Conservation (phyloP, 2,797 vertebrate species). For the Fistularia tabacaria region DNA sequence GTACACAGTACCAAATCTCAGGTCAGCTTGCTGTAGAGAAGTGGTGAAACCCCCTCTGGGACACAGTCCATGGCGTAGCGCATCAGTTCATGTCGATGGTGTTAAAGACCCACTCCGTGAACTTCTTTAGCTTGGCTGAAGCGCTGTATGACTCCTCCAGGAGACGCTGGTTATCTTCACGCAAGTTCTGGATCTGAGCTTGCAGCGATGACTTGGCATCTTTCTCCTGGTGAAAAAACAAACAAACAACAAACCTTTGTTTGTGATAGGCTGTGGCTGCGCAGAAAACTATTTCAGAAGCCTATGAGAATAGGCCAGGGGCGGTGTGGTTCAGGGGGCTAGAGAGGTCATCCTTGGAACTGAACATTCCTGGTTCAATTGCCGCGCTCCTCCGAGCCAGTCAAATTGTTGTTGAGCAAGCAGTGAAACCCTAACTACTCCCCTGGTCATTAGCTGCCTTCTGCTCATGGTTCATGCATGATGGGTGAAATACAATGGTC, state of each 20-base stretch:
- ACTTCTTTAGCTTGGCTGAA: constrained; percentile 95
- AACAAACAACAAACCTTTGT: constrained; percentile 7
- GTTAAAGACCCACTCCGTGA: constrained; percentile 99
- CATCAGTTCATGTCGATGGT: constrained; percentile 96
- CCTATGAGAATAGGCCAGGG: too few relatives aligned
- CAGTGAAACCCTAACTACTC: too few relatives aligned
- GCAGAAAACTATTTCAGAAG: too few relatives aligned
- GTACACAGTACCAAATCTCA: constrained; percentile 24
- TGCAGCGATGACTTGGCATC: constrained; percentile 90
- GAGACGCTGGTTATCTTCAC: constrained; percentile 85
- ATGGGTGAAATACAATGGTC: too few relatives aligned
- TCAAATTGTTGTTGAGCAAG: too few relatives aligned
- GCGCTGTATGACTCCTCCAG: constrained; percentile 95
- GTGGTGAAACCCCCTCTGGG: constrained; percentile 41
- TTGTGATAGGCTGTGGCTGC: background rate
- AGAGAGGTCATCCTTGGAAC: too few relatives aligned
- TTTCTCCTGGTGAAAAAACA: constrained; percentile 81
- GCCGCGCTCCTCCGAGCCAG: too few relatives aligned
- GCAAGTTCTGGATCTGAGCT: constrained; percentile 72
- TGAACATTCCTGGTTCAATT: too few relatives aligned
- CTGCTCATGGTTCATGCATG: too few relatives aligned
- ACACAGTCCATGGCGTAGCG: constrained; percentile 10
- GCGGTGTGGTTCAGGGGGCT: too few relatives aligned
- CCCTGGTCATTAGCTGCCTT: too few relatives aligned
- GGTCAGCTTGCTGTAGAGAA: constrained; percentile 24